Percentiles rank a stretch among this genome's conserved stretches.
Evolutionary conservation across 2,888 invertebrate genomes (phyloP).

Genomic region (Lasioglossum figueresi): DNA sequence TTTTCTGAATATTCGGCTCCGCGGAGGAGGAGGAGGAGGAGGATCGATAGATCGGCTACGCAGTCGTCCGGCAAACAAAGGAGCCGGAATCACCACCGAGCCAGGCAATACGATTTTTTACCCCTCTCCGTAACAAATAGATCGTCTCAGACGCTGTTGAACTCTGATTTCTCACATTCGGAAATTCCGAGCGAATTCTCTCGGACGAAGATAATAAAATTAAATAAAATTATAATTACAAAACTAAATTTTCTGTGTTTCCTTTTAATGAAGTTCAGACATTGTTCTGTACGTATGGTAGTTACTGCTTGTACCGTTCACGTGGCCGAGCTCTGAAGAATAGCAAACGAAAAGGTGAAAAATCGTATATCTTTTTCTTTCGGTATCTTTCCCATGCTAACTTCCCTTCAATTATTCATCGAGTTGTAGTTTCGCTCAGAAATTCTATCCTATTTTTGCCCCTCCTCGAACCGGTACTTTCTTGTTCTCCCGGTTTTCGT

Average conservation of each 20-base stretch:
- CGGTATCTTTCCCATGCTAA: background rate
- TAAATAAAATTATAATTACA: too few species aligned
- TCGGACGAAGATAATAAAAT: too few species aligned
- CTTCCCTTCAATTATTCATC: constrained; percentile 1
- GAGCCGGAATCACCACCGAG: constrained; percentile 3
- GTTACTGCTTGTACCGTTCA: background rate
- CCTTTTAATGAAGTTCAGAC: background rate
- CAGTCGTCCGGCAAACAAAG: constrained; percentile 24
- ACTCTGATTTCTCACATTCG: background rate
- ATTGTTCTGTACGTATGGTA: background rate
- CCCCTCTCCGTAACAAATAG: background rate
- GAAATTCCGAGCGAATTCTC: background rate
- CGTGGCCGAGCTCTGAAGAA: too few species aligned
- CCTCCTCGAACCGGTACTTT: background rate
- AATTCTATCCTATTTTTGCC: constrained; percentile 1
- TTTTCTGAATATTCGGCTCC: constrained; percentile 14
- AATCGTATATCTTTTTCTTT: background rate
- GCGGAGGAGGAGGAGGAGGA: background rate
- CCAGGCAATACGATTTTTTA: background rate
- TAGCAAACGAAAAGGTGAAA: background rate
- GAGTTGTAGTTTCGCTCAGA: constrained; percentile 8
- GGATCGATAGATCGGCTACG: background rate
- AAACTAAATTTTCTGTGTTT: background rate
- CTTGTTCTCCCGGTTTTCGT: background rate
- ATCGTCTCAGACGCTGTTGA: background rate